Evolutionary conservation across 2,888 invertebrate genomes (phyloP).

Genomic region (Tetranychus truncatus): DNA sequence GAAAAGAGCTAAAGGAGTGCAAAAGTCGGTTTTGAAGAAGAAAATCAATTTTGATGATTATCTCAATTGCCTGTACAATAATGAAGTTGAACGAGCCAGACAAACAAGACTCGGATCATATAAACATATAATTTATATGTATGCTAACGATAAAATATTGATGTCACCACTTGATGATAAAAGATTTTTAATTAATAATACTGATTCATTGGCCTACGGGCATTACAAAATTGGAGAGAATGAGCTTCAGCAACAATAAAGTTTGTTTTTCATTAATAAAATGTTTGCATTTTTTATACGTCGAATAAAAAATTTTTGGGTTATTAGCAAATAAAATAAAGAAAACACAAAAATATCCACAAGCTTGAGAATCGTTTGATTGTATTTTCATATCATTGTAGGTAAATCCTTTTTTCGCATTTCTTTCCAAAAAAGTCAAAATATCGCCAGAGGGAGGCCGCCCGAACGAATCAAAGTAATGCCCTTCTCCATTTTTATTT

Average conservation of each 20-base stretch:
- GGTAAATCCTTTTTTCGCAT: background rate
- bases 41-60: background rate
- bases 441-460: background rate
- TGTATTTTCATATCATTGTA: background rate
- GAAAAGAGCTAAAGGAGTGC: constrained; percentile 1
- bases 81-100: background rate
- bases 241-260: background rate
- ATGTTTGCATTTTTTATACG: background rate
- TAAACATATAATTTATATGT: background rate
- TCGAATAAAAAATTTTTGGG: background rate
- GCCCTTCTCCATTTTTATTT: background rate
- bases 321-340: background rate
- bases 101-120: background rate
- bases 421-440: background rate
- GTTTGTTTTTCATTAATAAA: background rate
- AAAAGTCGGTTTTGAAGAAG: background rate
- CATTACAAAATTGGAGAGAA: background rate
- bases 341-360: background rate
- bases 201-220: background rate
- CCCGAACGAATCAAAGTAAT: background rate
- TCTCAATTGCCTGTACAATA: background rate
- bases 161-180: background rate
- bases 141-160: background rate
- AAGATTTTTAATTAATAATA: background rate
- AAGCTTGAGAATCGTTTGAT: background rate